Conservation (phyloP, 2,888 invertebrate species). For the Parnassius glacialis region DNA sequence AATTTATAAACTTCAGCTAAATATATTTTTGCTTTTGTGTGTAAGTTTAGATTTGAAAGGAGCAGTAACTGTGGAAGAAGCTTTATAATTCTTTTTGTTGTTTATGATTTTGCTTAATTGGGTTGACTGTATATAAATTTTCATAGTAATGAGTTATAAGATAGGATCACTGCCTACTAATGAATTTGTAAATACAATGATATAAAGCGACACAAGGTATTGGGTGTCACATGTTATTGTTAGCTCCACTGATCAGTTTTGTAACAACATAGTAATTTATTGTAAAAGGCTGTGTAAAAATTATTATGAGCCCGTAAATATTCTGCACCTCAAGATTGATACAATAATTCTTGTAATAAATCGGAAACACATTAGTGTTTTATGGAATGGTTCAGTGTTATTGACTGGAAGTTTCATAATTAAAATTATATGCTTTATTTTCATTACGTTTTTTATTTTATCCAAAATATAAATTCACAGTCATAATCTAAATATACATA, state of each 20-base stretch:
- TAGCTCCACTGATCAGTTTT: conserved; percentile 77
- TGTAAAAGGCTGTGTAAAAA: conserved; percentile 79
- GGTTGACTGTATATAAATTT: conserved; percentile 29
- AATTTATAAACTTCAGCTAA: conserved; percentile 1
- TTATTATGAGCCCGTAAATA: conserved; percentile 64
- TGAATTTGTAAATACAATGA: conserved; percentile 75
- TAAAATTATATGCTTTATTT: conserved; percentile 81
- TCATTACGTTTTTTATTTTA: conserved; percentile 67
- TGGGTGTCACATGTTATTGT: conserved; percentile 66
- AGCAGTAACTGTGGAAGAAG: conserved; percentile 6
- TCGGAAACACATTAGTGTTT: conserved; percentile 65
- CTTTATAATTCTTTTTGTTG: conserved; percentile 20
- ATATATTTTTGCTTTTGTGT: conserved; percentile 20
- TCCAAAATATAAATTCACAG: conserved; percentile 26
- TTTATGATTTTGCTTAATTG: conserved; percentile 33
- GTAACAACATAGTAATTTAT: conserved; percentile 76
- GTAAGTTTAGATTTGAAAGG: conserved; percentile 15
- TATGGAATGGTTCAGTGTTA: conserved; percentile 79
- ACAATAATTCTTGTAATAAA: conserved; percentile 70
- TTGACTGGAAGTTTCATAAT: conserved; percentile 79
- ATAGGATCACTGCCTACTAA: conserved; percentile 62
- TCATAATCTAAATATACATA: conserved; percentile 22
- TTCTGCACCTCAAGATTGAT: conserved; percentile 62
- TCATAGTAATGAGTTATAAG: conserved; percentile 23
- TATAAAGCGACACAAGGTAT: conserved; percentile 47